Percentiles rank a stretch among this genome's conserved stretches.
Conservation (phyloP, 2,113 vertebrate genomes). For the Porphyrio hochstetteri region DNA sequence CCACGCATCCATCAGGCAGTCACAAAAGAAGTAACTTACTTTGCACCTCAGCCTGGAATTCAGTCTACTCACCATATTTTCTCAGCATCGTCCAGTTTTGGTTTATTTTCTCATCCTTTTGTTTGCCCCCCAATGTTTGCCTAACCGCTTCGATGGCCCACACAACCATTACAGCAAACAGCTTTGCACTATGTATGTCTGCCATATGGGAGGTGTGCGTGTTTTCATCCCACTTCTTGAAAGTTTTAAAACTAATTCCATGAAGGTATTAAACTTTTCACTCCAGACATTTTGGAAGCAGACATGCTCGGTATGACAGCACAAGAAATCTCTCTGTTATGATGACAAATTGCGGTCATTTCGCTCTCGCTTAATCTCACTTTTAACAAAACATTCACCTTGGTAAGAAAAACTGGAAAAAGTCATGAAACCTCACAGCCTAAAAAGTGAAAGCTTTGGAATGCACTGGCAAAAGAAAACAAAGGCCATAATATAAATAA, state of each 20-base stretch:
- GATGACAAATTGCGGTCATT: constrained; percentile 29
- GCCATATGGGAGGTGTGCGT: background rate
- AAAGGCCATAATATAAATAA: background rate
- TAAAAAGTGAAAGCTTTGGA: constrained; percentile 10
- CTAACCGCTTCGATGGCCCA: background rate
- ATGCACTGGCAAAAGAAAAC: background rate
- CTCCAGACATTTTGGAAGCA: background rate
- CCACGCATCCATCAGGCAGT: background rate
- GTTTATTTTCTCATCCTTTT: background rate
- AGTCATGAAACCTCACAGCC: background rate
- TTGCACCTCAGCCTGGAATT: background rate
- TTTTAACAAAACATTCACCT: constrained; percentile 35
- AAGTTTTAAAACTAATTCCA: background rate
- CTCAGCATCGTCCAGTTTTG: background rate
- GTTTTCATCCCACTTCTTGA: background rate
- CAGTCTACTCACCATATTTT: background rate
- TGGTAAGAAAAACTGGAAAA: background rate
- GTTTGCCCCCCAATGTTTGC: constrained; percentile 13
- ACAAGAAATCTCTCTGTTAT: background rate
- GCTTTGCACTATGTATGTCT: background rate
- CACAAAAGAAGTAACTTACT: background rate
- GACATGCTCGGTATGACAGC: background rate
- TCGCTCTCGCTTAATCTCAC: background rate
- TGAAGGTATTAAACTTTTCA: background rate
- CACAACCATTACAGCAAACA: background rate